These are phyloP conservation scores for Bombycilla garrulus DNA, from an alignment of 2,113 vertebrate species.

Conservation along the genomic window DNA sequence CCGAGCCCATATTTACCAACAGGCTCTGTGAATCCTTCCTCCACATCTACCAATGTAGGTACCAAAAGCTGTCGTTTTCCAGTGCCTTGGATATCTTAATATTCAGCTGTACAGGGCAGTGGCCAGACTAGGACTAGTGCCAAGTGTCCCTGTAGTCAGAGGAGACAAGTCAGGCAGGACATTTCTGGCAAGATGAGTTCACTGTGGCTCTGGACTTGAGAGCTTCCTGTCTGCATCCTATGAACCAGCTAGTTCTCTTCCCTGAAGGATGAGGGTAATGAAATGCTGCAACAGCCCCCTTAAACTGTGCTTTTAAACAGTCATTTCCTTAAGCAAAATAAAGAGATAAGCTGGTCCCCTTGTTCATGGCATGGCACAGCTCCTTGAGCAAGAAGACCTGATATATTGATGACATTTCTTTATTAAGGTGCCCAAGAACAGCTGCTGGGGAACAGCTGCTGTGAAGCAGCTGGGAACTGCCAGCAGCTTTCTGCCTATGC, in stretches of 20 bases:
- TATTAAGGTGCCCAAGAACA: neutral
- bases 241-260: neutral
- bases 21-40: constrained; percentile 86
- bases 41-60: constrained; percentile 89
- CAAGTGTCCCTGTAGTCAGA: neutral
- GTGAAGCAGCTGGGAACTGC: neutral
- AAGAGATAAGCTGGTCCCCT: neutral
- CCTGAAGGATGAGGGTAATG: neutral
- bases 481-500: neutral
- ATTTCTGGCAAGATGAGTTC: neutral
- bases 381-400: neutral
- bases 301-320: neutral
- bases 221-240: neutral
- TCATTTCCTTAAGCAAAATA: neutral
- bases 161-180: neutral
- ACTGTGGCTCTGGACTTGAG: neutral
- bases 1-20: constrained; percentile 84
- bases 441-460: neutral
- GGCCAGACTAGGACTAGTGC: neutral
- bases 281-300: neutral
- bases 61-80: neutral
- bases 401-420: neutral
- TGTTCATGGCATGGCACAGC: neutral
- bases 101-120: neutral
- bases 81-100: neutral